A percentile compares a stretch with the other conserved stretches of the same genome.
These are phyloP conservation scores for Gonatopus flavifemur DNA, from an alignment of 1,140 invertebrate genomes.

Conservation along the genomic window DNA sequence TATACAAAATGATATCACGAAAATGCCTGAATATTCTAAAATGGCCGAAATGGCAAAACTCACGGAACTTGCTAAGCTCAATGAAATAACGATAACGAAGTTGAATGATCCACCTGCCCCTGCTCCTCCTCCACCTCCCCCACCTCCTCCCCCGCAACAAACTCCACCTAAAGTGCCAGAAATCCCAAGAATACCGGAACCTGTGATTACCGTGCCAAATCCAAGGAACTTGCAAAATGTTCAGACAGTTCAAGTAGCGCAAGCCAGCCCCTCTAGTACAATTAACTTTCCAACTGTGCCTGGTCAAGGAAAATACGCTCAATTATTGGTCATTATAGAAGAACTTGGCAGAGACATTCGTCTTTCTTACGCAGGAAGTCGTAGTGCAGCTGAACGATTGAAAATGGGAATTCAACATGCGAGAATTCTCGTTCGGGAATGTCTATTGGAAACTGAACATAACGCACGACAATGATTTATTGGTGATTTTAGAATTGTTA, in stretches of 20 bases:
- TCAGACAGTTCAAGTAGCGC: slow-evolving; percentile 49
- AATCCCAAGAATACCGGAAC: slow-evolving; percentile 51
- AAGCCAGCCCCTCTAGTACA: slow-evolving; percentile 49
- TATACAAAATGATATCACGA: slow-evolving; percentile 53
- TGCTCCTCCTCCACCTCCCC: slow-evolving; percentile 20
- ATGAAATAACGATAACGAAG: slow-evolving; percentile 57
- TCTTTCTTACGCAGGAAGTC: slow-evolving; percentile 80
- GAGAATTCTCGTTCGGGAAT: slow-evolving; percentile 78
- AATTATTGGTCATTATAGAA: slow-evolving; percentile 78
- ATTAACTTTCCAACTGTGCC: slow-evolving; percentile 54
- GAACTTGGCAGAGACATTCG: slow-evolving; percentile 82
- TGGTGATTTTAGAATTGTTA: slow-evolving; percentile 32
- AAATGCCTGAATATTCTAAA: slow-evolving; percentile 52
- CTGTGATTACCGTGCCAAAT: slow-evolving; percentile 57
- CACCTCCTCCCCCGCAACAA: slow-evolving; percentile 13
- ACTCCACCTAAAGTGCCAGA: slow-evolving; percentile 40
- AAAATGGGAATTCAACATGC: slow-evolving; percentile 81
- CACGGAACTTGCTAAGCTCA: slow-evolving; percentile 53
- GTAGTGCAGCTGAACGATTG: slow-evolving; percentile 74
- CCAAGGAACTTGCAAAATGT: slow-evolving; percentile 53
- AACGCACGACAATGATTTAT: slow-evolving; percentile 66
- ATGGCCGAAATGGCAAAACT: slow-evolving; percentile 57
- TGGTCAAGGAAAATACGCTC: slow-evolving; percentile 70
- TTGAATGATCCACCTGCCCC: slow-evolving; percentile 45
- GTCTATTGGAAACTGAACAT: slow-evolving; percentile 77